phyloP scores from a whole-genome alignment of 2,113 vertebrate species.

The Seriola quinqueradiata region DNA sequence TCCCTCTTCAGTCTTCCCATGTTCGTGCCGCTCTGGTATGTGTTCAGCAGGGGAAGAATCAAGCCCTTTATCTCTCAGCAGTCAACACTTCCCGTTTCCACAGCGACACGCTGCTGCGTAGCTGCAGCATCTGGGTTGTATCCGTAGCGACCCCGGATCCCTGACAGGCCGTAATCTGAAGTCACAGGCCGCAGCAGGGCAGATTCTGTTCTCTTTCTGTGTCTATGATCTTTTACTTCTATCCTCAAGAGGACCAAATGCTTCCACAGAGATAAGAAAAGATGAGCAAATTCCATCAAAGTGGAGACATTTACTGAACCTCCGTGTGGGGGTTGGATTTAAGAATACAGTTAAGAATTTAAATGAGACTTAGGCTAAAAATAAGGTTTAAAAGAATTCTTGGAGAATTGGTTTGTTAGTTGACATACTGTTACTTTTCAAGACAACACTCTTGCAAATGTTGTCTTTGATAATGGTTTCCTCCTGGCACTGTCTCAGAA shows the following conservation, averaged over 20 bases:
- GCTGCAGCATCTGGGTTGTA: constrained; percentile 66
- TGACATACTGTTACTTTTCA: not conserved
- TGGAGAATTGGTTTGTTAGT: not conserved
- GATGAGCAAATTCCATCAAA: constrained; percentile 51
- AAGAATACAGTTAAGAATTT: constrained; percentile 14
- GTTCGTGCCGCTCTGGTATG: constrained; percentile 51
- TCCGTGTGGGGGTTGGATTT: constrained; percentile 30
- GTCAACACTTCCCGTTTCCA: constrained; percentile 74
- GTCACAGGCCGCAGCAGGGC: constrained; percentile 52
- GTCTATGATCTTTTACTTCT: constrained; percentile 36
- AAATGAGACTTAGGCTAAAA: not conserved
- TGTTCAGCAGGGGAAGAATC: constrained; percentile 69
- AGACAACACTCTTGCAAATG: not conserved
- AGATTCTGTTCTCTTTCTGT: constrained; percentile 5
- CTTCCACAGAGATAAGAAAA: constrained; percentile 39
- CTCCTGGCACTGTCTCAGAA: not conserved
- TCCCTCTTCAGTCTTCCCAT: constrained; percentile 4
- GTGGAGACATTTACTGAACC: constrained; percentile 16
- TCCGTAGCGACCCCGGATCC: constrained; percentile 65
- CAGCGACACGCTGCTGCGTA: constrained; percentile 61
- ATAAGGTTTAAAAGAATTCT: not conserved
- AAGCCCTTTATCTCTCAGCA: constrained; percentile 75
- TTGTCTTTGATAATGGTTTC: no score
- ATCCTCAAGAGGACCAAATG: constrained; percentile 42
- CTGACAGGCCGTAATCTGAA: constrained; percentile 70